Conservation (phyloP, 2,797 vertebrate genomes). For the Sebastiscus albofasciatus region DNA sequence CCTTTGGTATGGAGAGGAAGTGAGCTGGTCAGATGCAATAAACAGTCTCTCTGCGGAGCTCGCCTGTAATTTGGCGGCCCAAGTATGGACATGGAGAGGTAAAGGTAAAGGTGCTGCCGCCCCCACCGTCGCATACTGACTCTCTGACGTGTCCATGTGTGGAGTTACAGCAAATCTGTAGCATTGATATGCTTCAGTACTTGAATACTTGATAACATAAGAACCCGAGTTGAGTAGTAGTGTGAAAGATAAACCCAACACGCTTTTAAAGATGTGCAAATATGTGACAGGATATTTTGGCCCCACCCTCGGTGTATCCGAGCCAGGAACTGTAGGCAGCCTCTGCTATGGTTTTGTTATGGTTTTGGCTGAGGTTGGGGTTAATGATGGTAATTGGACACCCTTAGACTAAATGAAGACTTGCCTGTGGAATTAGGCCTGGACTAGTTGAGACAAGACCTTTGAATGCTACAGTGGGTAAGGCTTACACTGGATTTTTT, state of each 20-base stretch:
- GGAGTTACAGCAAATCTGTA: neutral
- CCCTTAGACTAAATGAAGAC: conserved; percentile 49
- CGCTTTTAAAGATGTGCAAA: conserved; percentile 15
- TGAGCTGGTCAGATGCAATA: conserved; percentile 81
- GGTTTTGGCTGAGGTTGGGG: conserved; percentile 45
- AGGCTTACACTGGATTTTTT: conserved; percentile 16
- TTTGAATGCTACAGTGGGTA: conserved; percentile 29
- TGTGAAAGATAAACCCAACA: conserved; percentile 14
- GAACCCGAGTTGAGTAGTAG: neutral
- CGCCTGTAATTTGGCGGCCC: conserved; percentile 78
- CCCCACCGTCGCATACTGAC: conserved; percentile 17
- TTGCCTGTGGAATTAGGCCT: conserved; percentile 37
- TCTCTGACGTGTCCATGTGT: conserved; percentile 11
- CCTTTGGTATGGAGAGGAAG: conserved; percentile 80
- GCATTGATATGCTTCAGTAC: neutral
- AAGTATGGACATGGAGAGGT: conserved; percentile 48
- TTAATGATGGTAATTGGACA: conserved; percentile 52
- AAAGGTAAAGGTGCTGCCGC: conserved; percentile 57
- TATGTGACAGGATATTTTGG: conserved; percentile 10
- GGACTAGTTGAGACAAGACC: conserved; percentile 47
- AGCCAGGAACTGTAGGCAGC: conserved; percentile 16
- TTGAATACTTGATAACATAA: neutral
- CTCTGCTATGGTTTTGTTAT: conserved; percentile 42
- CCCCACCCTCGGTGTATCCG: neutral
- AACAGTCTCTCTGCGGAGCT: conserved; percentile 59